Conservation (phyloP, 2,888 invertebrate species). For the Neoaliturus tenellus region DNA sequence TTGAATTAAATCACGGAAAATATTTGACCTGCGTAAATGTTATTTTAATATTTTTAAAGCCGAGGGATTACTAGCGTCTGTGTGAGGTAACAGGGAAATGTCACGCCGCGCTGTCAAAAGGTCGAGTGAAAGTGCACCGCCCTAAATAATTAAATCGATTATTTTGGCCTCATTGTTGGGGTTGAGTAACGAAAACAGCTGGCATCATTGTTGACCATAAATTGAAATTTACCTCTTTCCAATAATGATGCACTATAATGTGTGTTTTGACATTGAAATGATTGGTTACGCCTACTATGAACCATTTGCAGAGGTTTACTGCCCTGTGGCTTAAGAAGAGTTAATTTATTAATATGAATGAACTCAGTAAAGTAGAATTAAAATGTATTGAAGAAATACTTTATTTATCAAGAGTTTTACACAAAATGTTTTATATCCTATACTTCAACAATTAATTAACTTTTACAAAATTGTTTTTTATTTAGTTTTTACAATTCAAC, state of each 20-base stretch:
- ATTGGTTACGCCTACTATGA: background rate
- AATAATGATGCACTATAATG: background rate
- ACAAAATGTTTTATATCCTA: too few species aligned
- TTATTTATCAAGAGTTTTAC: too few species aligned
- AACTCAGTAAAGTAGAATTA: too few species aligned
- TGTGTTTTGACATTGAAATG: background rate
- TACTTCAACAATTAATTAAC: too few species aligned
- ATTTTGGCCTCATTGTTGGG: constrained; percentile 47
- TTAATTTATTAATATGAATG: too few species aligned
- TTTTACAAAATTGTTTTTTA: too few species aligned
- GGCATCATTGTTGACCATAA: background rate
- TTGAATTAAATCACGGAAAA: too few species aligned
- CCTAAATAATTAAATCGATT: constrained; percentile 53
- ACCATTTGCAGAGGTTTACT: too few species aligned
- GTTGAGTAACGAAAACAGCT: constrained; percentile 39
- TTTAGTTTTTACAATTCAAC: too few species aligned
- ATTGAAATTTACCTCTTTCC: background rate
- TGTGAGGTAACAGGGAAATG: constrained; percentile 34
- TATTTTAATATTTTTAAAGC: background rate
- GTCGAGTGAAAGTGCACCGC: constrained; percentile 45
- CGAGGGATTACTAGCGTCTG: background rate
- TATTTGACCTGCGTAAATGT: too few species aligned
- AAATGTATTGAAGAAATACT: too few species aligned
- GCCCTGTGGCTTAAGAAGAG: too few species aligned
- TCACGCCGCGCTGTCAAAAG: constrained; percentile 16